A percentile compares a stretch with the other conserved stretches of the same genome.
Conservation (phyloP, 2,888 invertebrate genomes). For the Agrochola lychnidis region DNA sequence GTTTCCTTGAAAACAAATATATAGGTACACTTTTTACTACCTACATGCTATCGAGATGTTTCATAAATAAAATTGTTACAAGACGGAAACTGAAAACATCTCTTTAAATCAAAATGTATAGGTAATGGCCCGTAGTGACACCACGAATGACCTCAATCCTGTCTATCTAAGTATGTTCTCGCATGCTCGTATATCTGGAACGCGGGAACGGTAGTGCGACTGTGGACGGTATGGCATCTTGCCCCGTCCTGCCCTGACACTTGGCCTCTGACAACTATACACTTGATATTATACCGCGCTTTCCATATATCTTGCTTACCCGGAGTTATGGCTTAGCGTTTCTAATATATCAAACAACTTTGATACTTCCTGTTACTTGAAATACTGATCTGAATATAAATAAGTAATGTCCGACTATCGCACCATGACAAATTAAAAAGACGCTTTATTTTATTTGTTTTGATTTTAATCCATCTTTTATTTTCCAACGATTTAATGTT, state of each 20-base stretch:
- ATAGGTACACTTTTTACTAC: not conserved
- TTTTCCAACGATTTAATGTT: slow-evolving; percentile 45
- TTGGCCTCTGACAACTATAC: slow-evolving; percentile 77
- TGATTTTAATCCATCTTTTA: slow-evolving; percentile 20
- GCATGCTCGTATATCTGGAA: slow-evolving; percentile 84
- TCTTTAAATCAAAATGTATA: slow-evolving; percentile 47
- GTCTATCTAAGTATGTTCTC: slow-evolving; percentile 70
- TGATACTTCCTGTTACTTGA: slow-evolving; percentile 50
- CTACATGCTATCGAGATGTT: slow-evolving; percentile 1
- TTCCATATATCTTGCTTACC: slow-evolving; percentile 57
- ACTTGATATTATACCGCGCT: slow-evolving; percentile 67
- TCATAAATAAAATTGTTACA: slow-evolving; percentile 16
- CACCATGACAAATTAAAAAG: slow-evolving; percentile 36
- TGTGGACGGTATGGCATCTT: slow-evolving; percentile 78
- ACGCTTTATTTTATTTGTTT: slow-evolving; percentile 37
- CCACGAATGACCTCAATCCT: slow-evolving; percentile 75
- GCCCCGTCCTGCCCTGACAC: slow-evolving; percentile 80
- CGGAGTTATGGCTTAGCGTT: slow-evolving; percentile 46
- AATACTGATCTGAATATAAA: slow-evolving; percentile 51
- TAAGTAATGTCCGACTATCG: slow-evolving; percentile 22
- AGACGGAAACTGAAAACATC: slow-evolving; percentile 34
- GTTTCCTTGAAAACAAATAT: not conserved
- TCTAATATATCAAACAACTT: slow-evolving; percentile 45
- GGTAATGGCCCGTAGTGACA: slow-evolving; percentile 55
- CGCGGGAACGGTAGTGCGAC: slow-evolving; percentile 86